phyloP scores from a whole-genome alignment of 1,140 invertebrate genomes.

The Luehdorfia chinensis region DNA sequence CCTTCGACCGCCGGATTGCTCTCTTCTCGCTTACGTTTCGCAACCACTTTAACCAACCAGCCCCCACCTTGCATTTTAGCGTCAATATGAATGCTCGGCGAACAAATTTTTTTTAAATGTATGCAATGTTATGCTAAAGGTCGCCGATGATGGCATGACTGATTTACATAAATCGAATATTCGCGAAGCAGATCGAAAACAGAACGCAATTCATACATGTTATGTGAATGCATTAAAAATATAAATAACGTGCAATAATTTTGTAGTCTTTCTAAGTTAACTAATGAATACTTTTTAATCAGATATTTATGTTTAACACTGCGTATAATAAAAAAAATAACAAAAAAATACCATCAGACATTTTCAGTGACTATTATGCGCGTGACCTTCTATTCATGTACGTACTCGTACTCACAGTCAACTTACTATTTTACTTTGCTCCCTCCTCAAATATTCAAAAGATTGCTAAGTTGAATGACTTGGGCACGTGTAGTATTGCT shows the following conservation, averaged over 20 bases:
- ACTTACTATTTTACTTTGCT: slow-evolving; percentile 14
- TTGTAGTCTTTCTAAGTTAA: too few species aligned
- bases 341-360: too few species aligned
- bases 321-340: too few species aligned
- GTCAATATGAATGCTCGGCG: too few species aligned
- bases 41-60: neutral
- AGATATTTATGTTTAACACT: too few species aligned
- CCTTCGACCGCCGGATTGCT: slow-evolving; percentile 37
- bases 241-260: too few species aligned
- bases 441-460: slow-evolving; percentile 16
- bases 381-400: slow-evolving; percentile 11
- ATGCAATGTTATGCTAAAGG: neutral
- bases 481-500: slow-evolving; percentile 37
- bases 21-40: neutral
- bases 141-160: neutral
- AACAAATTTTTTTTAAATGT: neutral
- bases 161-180: slow-evolving; percentile 3
- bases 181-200: neutral
- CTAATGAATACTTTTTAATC: too few species aligned
- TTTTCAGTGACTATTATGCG: slow-evolving; percentile 10
- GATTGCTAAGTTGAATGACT: slow-evolving; percentile 32
- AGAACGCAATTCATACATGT: neutral
- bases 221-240: too few species aligned
- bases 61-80: neutral
- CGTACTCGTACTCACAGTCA: slow-evolving; percentile 15